Evolutionary conservation across 2,888 invertebrate genomes (phyloP).

Genomic region (Folsomia manolachei): DNA sequence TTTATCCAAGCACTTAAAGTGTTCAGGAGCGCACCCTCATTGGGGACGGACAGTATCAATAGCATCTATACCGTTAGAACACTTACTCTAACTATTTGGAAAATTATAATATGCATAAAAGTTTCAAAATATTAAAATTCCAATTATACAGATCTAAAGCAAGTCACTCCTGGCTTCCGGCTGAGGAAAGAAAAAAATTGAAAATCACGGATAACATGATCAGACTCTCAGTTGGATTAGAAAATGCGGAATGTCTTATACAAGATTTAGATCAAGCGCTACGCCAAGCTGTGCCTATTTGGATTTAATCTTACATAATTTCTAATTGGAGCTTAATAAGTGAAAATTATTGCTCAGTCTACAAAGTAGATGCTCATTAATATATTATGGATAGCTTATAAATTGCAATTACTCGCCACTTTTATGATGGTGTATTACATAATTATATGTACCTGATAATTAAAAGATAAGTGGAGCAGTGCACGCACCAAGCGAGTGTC

Average conservation of each 20-base stretch:
- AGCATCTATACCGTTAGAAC: conserved; percentile 62
- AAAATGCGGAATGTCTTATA: conserved; percentile 79
- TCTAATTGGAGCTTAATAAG: not conserved
- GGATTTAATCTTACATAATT: conserved; percentile 15
- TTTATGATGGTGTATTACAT: not conserved
- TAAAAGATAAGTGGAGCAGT: not conserved
- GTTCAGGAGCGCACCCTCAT: conserved; percentile 84
- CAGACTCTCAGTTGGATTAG: conserved; percentile 84
- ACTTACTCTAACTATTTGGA: conserved; percentile 1
- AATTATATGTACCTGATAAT: not conserved
- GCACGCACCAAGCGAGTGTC: too few relatives aligned
- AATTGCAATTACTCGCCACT: too few relatives aligned
- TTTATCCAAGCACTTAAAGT: conserved; percentile 73
- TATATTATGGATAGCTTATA: not conserved
- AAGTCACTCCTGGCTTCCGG: conserved; percentile 76
- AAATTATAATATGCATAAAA: not conserved
- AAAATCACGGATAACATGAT: conserved; percentile 82
- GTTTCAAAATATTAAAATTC: not conserved
- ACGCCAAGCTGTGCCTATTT: conserved; percentile 52
- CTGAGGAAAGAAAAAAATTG: conserved; percentile 66
- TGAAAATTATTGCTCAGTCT: not conserved
- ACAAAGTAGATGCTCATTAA: not conserved
- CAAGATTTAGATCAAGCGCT: conserved; percentile 80
- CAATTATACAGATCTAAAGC: conserved; percentile 54
- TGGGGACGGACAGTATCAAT: conserved; percentile 92